Conservation (phyloP, 2,888 invertebrate genomes). For the Halictus ligatus region DNA sequence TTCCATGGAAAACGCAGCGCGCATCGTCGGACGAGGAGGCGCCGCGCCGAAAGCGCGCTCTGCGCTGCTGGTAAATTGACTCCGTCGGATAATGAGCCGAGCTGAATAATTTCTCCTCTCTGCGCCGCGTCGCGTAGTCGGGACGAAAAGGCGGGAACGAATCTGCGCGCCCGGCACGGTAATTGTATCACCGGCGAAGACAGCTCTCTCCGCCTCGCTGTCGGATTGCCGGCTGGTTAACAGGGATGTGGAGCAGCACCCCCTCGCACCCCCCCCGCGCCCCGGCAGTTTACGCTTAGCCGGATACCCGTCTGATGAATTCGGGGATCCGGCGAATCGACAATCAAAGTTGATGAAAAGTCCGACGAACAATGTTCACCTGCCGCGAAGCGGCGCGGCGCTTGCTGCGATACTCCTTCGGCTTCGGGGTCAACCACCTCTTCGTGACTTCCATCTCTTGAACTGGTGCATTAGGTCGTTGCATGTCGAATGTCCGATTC, state of each 20-base stretch:
- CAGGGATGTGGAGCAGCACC: neutral
- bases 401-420: neutral
- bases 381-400: neutral
- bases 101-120: constrained; percentile 63
- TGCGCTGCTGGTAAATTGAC: constrained; percentile 63
- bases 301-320: neutral
- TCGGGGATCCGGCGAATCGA: constrained; percentile 1
- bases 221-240: constrained; percentile 35
- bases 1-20: constrained; percentile 69
- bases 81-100: constrained; percentile 62
- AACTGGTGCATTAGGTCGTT: neutral
- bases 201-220: constrained; percentile 3
- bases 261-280: neutral
- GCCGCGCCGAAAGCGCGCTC: constrained; percentile 43
- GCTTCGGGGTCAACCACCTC: neutral
- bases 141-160: constrained; percentile 50
- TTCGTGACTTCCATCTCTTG: neutral
- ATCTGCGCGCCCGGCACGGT: constrained; percentile 23
- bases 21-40: constrained; percentile 49
- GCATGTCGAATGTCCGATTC: no score
- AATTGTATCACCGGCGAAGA: constrained; percentile 56
- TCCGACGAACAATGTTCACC: neutral
- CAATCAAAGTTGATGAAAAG: neutral
- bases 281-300: constrained; percentile 5
- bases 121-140: neutral